Evolutionary conservation across 2,888 invertebrate species (phyloP).

Genomic region (Microplitis manilae): DNA sequence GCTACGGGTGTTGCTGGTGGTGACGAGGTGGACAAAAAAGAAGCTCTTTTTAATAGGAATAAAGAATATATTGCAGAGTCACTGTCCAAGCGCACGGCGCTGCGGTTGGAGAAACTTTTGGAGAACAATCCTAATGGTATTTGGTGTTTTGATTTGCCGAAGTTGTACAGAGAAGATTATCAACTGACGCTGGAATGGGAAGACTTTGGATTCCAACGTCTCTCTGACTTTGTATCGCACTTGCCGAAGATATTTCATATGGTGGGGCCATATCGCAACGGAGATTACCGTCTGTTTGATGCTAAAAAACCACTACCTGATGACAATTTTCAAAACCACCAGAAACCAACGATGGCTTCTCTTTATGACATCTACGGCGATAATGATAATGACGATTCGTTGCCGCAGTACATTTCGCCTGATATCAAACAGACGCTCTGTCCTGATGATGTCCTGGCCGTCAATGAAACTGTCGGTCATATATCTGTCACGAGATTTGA

Average conservation of each 20-base stretch:
- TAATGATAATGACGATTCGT: conserved; percentile 50
- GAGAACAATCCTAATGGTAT: conserved; percentile 63
- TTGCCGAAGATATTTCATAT: conserved; percentile 63
- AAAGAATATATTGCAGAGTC: conserved; percentile 37
- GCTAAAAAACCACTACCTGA: conserved; percentile 49
- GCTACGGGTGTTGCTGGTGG: background rate
- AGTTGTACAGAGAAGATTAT: conserved; percentile 58
- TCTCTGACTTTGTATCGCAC: conserved; percentile 59
- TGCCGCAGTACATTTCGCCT: conserved; percentile 52
- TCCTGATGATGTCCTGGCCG: conserved; percentile 59
- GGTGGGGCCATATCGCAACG: conserved; percentile 48
- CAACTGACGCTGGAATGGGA: conserved; percentile 58
- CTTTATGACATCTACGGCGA: conserved; percentile 53
- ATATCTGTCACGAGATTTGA: conserved; percentile 54
- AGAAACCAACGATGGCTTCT: conserved; percentile 48
- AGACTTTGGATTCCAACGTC: conserved; percentile 63
- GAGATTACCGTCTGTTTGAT: conserved; percentile 56
- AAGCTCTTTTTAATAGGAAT: background rate
- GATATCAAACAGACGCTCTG: conserved; percentile 46
- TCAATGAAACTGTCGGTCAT: conserved; percentile 60
- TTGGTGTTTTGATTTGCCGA: conserved; percentile 64
- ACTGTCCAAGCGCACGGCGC: conserved; percentile 54
- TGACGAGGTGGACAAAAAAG: background rate
- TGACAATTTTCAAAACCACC: background rate
- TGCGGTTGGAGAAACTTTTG: conserved; percentile 59